A percentile compares a stretch with the other conserved stretches of the same genome.
Conservation (phyloP, 2,113 vertebrate genomes). For the Spermophilus dauricus region DNA sequence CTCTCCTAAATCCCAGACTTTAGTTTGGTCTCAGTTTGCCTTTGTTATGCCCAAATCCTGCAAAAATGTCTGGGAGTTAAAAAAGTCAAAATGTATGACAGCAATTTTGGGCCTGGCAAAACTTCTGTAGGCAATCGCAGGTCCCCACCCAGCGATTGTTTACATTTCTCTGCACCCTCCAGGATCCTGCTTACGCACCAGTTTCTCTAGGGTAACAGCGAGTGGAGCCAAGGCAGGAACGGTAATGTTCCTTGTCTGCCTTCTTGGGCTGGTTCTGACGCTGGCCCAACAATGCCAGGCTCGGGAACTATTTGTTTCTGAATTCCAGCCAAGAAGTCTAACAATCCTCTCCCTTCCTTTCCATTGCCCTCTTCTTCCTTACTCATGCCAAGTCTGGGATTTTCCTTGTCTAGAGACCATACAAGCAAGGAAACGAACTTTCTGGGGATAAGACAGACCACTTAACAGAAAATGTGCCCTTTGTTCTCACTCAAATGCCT, state of each 20-base stretch:
- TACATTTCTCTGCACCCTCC: slow-evolving; percentile 43
- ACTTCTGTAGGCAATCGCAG: slow-evolving; percentile 19
- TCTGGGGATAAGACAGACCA: slow-evolving; percentile 63
- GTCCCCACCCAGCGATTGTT: slow-evolving; percentile 60
- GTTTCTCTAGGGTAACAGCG: slow-evolving; percentile 60
- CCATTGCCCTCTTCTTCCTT: slow-evolving; percentile 73
- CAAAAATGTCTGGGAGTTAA: slow-evolving; percentile 65
- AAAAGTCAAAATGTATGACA: not conserved
- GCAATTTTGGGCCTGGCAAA: slow-evolving; percentile 26
- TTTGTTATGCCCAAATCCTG: slow-evolving; percentile 26
- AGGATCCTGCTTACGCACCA: slow-evolving; percentile 74
- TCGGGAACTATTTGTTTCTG: slow-evolving; percentile 83
- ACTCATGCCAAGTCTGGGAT: slow-evolving; percentile 76
- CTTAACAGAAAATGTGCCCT: slow-evolving; percentile 71
- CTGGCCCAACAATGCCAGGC: slow-evolving; percentile 72
- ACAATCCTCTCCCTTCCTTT: slow-evolving; percentile 83
- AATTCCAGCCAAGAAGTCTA: slow-evolving; percentile 79
- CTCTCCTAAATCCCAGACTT: slow-evolving; percentile 37
- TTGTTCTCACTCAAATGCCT: slow-evolving; percentile 75
- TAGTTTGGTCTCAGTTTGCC: slow-evolving; percentile 1
- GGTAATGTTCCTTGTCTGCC: slow-evolving; percentile 55
- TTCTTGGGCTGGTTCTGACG: slow-evolving; percentile 52
- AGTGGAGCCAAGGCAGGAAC: slow-evolving; percentile 60
- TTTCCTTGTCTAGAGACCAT: slow-evolving; percentile 70
- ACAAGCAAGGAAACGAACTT: slow-evolving; percentile 80